Evolutionary conservation across 2,113 vertebrate species (phyloP).

Genomic region (Tychaedon coryphoeus): DNA sequence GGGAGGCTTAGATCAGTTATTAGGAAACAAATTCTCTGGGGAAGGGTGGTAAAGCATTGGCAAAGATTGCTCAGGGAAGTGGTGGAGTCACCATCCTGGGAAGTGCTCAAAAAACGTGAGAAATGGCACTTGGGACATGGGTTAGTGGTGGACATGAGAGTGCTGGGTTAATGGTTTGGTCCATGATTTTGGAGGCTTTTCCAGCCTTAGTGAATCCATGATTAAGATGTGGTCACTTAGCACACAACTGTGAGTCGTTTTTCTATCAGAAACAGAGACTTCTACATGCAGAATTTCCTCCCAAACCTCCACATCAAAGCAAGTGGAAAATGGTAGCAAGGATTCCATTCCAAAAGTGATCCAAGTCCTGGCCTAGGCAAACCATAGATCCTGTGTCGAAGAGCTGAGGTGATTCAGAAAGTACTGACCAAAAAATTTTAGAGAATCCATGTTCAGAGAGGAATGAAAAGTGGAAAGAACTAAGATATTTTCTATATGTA

Average conservation of each 20-base stretch:
- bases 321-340: neutral
- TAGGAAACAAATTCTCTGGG: no score
- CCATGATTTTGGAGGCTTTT: neutral
- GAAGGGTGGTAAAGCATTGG: neutral
- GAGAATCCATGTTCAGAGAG: neutral
- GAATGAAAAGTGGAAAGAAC: neutral
- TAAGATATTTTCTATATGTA: neutral
- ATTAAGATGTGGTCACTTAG: neutral
- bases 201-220: neutral
- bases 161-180: neutral
- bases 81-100: neutral
- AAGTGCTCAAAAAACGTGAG: rapidly evolving
- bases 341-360: neutral
- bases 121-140: neutral
- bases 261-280: neutral
- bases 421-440: neutral
- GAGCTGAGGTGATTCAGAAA: neutral
- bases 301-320: neutral
- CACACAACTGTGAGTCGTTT: rapidly evolving
- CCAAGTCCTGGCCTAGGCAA: neutral
- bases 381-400: neutral
- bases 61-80: neutral
- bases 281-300: neutral
- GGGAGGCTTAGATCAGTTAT: neutral
- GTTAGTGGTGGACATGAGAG: neutral